Evolutionary conservation across 2,888 invertebrate genomes (phyloP), one percentile per base, ranked within the genome.

Genomic region (Agrochola circellaris): DNA sequence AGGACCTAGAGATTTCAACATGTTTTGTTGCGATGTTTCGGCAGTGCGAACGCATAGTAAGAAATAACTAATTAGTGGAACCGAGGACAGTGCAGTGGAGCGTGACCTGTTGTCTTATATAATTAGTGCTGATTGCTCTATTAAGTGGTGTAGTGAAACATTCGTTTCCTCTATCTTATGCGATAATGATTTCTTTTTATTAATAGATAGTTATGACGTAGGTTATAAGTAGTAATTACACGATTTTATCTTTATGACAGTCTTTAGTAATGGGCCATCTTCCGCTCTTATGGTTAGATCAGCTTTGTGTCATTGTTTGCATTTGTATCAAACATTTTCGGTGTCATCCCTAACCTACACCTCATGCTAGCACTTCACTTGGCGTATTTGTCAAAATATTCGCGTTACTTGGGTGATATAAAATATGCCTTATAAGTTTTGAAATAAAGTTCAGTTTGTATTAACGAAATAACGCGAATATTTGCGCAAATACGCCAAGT

Each of bases 91-190:
- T 48, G 62, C 51, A 62, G 15, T 58, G n/a, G 23, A 67, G 42
- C 77, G 26, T 62, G 71, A 51, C 60, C 54, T 34, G 60, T 69
- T 56, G 34, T 54, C 20, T 38, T 56, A 65, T 70, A 56, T 61
- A 69, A 83, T 73, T 65, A 81, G 6, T 65, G 38, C 13, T 34
- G 38, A 78, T 79, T 65, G 48, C 54, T 45, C 26, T 60, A 45
- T 45, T 71, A 69, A 26, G 6, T 5, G 15, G 58, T 77, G 45
- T 48, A 70, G 48, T 61, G 30, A 38, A 38, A 54, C 45, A 58
- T 51, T 58, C 0, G 0, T 23, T 15, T 48, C 17, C 30, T 45
- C 23, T 26, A 34, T 56, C 38, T 34, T 34, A n/a, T 17, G 30
- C 30, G 26, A 13, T 48, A 60, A 61, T 61, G 38, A 45, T 45